Evolutionary conservation across 2,797 vertebrate genomes (phyloP), one percentile per base, ranked within the genome.

Genomic region (Gorsachius magnificus): DNA sequence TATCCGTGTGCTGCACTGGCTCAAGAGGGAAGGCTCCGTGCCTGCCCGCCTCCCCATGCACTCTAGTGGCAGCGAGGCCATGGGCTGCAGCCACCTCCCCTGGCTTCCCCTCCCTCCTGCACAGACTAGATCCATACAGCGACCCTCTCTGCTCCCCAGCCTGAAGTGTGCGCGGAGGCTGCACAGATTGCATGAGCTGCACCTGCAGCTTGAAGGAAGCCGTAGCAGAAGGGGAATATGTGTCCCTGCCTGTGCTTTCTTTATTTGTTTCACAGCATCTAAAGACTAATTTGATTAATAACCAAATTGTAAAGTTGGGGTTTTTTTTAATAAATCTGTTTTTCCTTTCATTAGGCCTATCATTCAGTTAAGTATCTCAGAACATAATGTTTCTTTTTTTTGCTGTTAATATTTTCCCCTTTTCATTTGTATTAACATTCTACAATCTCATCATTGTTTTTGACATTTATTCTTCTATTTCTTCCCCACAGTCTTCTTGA

Each of bases 401-500:
- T 91, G 66, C 81, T 89, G 70, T 33, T 93, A 72, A 35, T 85
- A 61, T 94, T 94, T 94, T 78, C 51, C 41, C 50, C 33, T 88
- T 95, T 92, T 74, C 53, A 76, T 74, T 86, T 75, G 63, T 63
- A 83, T 93, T 96, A 86, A 75, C 64, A 87, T 83, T 85, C 60
- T 61, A 58, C 48, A 58, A 41, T 82, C 60, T 78, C 14, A 22
- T 91, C 4, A 83, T 57, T 78, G 33, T 36, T 96, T 94, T 86
- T 92, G 84, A 94, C 82, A 93, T 95, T 90, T 93, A 71, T 91
- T 97, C 41, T 80, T 84, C 43, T 83, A 28, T 87, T 93, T 95
- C 70, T 78, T 95, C 72, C 87, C n/a, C 7, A 3, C 71, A 51
- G 57, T 65, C n/a, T 65, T 95, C 68, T 66, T 93, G 24, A 74